Evolutionary conservation across 2,113 vertebrate genomes (phyloP).

Genomic region (Corynorhinus townsendii): DNA sequence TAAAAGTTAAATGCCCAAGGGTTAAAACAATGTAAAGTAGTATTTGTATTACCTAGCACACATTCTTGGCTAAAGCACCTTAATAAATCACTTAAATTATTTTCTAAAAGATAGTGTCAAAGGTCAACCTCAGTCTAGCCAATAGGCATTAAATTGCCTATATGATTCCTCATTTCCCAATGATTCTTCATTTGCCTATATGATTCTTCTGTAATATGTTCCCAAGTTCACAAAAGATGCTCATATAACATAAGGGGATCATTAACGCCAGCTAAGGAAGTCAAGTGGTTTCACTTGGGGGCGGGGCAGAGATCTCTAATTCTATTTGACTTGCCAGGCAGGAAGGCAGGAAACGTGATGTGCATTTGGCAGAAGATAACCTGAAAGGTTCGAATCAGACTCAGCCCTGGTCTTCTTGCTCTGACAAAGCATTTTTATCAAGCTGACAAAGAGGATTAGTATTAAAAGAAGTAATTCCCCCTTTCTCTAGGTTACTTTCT

Average conservation of each 20-base stretch:
- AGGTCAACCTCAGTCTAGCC: neutral
- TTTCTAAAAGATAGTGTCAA: neutral
- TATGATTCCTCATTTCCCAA: too few relatives aligned
- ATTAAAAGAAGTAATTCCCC: constrained; percentile 14
- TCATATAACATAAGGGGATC: neutral
- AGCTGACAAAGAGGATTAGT: neutral
- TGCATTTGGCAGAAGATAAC: neutral
- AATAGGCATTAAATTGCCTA: neutral
- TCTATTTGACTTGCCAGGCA: neutral
- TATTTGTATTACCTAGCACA: neutral
- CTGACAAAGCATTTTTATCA: neutral
- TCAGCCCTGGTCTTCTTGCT: neutral
- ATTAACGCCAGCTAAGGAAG: neutral
- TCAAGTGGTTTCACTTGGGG: neutral
- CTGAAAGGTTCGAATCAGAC: neutral
- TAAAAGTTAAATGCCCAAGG: neutral
- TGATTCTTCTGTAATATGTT: neutral
- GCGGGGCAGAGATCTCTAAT: neutral
- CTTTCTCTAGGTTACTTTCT: neutral
- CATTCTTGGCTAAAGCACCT: constrained; percentile 5
- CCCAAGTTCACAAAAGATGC: neutral
- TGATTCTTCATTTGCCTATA: too few relatives aligned
- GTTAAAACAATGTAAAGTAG: neutral
- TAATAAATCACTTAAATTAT: neutral
- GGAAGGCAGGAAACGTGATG: neutral